These are phyloP conservation scores for Lophius americanus DNA, from an alignment of 2,797 vertebrate species.

Conservation along the genomic window DNA sequence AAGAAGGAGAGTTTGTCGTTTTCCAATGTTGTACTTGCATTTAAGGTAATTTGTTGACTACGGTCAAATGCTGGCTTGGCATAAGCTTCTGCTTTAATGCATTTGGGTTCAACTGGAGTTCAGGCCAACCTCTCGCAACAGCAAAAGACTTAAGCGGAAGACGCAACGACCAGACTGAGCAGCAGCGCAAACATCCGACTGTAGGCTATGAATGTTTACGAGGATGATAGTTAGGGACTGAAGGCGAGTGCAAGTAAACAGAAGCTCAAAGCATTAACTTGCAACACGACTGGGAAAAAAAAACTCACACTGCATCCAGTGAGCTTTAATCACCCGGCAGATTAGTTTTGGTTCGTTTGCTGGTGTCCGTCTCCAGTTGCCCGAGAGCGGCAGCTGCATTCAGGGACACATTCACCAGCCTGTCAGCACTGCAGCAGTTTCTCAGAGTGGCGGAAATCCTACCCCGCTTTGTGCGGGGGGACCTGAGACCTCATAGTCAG, in stretches of 20 bases:
- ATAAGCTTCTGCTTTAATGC: conserved; percentile 52
- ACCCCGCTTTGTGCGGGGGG: conserved; percentile 48
- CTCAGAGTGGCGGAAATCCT: conserved; percentile 67
- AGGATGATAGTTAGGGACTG: neutral
- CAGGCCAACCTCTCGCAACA: conserved; percentile 26
- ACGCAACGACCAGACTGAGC: conserved; percentile 1
- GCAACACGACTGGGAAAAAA: conserved; percentile 23
- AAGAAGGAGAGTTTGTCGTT: conserved; percentile 33
- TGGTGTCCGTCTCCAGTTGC: conserved; percentile 71
- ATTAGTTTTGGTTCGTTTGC: conserved; percentile 74
- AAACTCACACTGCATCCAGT: conserved; percentile 37
- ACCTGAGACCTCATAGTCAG: conserved; percentile 28
- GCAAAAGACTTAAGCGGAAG: conserved; percentile 6
- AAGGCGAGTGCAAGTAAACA: neutral
- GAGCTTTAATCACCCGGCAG: conserved; percentile 70
- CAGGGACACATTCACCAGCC: conserved; percentile 75
- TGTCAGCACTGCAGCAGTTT: conserved; percentile 71
- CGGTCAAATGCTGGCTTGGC: conserved; percentile 20
- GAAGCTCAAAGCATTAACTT: conserved; percentile 11
- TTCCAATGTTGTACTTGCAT: conserved; percentile 34
- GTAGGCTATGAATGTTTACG: conserved; percentile 1
- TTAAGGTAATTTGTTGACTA: conserved; percentile 47
- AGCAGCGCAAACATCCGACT: conserved; percentile 4
- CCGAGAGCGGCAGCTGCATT: conserved; percentile 75
- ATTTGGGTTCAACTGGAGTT: conserved; percentile 56